A percentile compares a stretch with the other conserved stretches of the same genome.
phyloP scores from a whole-genome alignment of 2,113 vertebrate genomes.

The Pontoporia blainvillei region DNA sequence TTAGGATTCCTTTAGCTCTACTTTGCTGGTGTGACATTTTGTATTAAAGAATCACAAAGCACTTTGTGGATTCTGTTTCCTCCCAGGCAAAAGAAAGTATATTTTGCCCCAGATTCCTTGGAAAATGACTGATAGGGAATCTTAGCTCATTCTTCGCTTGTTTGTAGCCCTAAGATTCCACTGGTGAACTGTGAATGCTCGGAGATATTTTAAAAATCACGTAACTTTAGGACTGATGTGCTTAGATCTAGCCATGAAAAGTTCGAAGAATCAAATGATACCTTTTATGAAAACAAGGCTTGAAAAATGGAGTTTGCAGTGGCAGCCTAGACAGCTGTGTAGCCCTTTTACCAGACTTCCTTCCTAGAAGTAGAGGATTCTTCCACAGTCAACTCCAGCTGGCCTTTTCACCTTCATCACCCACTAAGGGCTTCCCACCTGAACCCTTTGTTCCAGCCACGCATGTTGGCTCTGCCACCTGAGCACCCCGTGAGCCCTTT shows the following conservation, averaged over 20 bases:
- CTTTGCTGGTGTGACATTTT: neutral
- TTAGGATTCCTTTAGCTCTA: neutral
- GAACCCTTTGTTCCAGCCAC: neutral
- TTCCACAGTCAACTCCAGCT: neutral
- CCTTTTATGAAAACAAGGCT: neutral
- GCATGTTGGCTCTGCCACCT: neutral
- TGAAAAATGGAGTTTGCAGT: neutral
- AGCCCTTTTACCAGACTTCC: neutral
- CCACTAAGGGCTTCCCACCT: neutral
- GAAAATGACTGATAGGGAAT: neutral
- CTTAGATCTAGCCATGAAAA: neutral
- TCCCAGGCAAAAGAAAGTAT: neutral
- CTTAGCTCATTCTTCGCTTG: neutral
- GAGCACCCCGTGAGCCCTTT: neutral
- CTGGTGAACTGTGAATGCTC: neutral
- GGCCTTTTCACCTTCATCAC: neutral
- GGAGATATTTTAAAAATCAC: neutral
- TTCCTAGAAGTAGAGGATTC: neutral
- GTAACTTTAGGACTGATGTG: constrained; percentile 16
- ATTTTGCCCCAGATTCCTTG: constrained; percentile 23
- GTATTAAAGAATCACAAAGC: neutral
- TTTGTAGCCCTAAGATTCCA: neutral
- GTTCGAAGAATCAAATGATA: neutral
- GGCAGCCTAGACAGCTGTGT: neutral
- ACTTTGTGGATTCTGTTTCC: neutral